Evolutionary conservation across 2,113 vertebrate species (phyloP).

Genomic region (Leucoraja erinaceus): DNA sequence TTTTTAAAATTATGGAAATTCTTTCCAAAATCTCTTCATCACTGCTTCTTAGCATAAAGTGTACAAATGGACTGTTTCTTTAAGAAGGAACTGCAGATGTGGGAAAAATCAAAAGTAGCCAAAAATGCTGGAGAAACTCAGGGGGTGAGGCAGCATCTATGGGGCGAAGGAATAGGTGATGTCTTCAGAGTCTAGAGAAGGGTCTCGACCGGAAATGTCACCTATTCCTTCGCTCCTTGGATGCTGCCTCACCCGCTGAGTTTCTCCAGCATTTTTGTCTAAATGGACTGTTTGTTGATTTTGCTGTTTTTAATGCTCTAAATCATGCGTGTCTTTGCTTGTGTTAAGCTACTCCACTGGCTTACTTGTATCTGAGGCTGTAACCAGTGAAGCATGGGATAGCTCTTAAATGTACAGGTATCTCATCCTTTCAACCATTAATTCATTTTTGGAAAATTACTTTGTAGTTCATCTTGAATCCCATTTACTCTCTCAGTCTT

Average conservation of each 20-base stretch:
- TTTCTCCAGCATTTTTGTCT: too few relatives aligned
- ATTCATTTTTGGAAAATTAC: not conserved
- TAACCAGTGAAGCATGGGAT: not conserved
- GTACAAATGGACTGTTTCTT: not conserved
- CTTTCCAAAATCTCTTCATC: not conserved
- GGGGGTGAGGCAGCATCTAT: too few relatives aligned
- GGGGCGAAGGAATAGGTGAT: too few relatives aligned
- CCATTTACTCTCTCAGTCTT: not conserved
- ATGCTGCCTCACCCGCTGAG: too few relatives aligned
- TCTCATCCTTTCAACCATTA: not conserved
- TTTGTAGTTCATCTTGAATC: not conserved
- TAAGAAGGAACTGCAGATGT: too few relatives aligned
- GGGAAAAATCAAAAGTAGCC: too few relatives aligned
- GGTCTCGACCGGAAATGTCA: too few relatives aligned
- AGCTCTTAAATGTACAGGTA: not conserved
- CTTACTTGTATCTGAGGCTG: not conserved
- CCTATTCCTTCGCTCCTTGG: too few relatives aligned
- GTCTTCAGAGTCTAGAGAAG: too few relatives aligned
- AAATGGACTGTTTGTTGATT: not conserved
- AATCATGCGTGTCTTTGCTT: not conserved
- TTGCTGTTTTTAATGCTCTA: not conserved
- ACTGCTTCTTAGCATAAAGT: not conserved
- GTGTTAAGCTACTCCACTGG: not conserved
- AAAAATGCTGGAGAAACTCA: too few relatives aligned
- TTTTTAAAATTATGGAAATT: not conserved